phyloP scores from a whole-genome alignment of 2,888 invertebrate genomes.

The Meta bourneti region DNA sequence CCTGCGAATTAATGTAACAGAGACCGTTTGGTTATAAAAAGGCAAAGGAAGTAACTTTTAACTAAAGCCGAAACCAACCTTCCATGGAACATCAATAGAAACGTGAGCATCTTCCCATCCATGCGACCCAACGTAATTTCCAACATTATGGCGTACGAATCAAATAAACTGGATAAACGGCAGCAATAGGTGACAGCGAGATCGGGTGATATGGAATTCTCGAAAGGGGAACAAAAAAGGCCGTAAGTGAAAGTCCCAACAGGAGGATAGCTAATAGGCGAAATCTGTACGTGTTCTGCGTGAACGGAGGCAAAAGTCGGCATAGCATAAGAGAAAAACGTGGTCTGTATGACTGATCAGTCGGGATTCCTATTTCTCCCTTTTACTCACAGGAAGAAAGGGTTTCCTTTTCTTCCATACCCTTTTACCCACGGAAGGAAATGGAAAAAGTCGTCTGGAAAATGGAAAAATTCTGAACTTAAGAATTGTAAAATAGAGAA shows the following conservation, averaged over 20 bases:
- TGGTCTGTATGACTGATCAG: slow-evolving; percentile 44
- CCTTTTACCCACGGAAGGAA: slow-evolving; percentile 1
- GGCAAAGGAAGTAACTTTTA: no score
- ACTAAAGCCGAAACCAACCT: no score
- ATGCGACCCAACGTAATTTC: not conserved
- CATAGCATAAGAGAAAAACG: slow-evolving; percentile 29
- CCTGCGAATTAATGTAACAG: no score
- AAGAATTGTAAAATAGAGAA: slow-evolving; percentile 34
- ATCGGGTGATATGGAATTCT: slow-evolving; percentile 14
- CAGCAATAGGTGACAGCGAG: slow-evolving; percentile 21
- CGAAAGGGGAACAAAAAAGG: slow-evolving; percentile 35
- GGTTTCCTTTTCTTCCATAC: slow-evolving; percentile 7
- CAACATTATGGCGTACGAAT: not conserved
- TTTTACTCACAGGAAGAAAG: not conserved
- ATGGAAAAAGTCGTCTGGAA: not conserved
- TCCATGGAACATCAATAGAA: no score
- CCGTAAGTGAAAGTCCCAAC: slow-evolving; percentile 65
- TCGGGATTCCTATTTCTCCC: not conserved
- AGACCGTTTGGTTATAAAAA: no score
- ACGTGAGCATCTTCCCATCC: not conserved
- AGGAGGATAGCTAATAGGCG: slow-evolving; percentile 51
- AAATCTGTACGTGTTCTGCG: slow-evolving; percentile 62
- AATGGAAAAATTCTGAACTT: slow-evolving; percentile 29
- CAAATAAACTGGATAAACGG: not conserved
- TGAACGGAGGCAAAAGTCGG: slow-evolving; percentile 1